Percentiles rank a stretch among this genome's conserved stretches.
Conservation (phyloP, 2,797 vertebrate species). For the Gastrophryne carolinensis region DNA sequence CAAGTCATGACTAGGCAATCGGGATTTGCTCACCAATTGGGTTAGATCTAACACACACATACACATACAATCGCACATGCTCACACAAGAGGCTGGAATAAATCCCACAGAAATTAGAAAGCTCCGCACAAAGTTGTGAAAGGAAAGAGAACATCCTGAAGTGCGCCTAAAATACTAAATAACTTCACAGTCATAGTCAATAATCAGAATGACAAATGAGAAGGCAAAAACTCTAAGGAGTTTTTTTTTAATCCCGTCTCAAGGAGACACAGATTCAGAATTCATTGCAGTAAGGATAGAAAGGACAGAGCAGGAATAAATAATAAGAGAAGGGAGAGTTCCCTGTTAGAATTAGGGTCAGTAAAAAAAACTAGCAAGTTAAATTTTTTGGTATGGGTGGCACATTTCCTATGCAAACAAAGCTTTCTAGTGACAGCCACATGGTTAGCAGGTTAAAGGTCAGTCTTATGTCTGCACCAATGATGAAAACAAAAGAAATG, state of each 20-base stretch:
- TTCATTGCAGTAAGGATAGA: constrained; percentile 15
- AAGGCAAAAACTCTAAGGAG: constrained; percentile 12
- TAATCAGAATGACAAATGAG: constrained; percentile 20
- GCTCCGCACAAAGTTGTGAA: not conserved
- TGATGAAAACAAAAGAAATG: too few relatives aligned
- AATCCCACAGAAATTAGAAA: not conserved
- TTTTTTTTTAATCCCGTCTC: constrained; percentile 20
- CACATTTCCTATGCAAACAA: not conserved
- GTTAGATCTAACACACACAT: too few relatives aligned
- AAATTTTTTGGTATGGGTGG: too few relatives aligned
- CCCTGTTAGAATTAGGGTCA: not conserved
- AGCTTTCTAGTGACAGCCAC: not conserved
- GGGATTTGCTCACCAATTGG: too few relatives aligned
- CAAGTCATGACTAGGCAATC: too few relatives aligned
- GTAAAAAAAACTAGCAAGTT: not conserved
- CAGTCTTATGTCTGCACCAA: not conserved
- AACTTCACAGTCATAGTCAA: not conserved
- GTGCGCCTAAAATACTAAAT: not conserved
- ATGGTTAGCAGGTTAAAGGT: not conserved
- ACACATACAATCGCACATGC: too few relatives aligned
- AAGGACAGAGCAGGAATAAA: constrained; percentile 1
- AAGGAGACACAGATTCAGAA: constrained; percentile 29
- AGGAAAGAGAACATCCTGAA: not conserved
- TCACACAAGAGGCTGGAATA: too few relatives aligned
- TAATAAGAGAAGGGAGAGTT: not conserved